A percentile compares a stretch with the other conserved stretches of the same genome.
Conservation (phyloP, 2,113 vertebrate species). For the Phalacrocorax brasilianus region DNA sequence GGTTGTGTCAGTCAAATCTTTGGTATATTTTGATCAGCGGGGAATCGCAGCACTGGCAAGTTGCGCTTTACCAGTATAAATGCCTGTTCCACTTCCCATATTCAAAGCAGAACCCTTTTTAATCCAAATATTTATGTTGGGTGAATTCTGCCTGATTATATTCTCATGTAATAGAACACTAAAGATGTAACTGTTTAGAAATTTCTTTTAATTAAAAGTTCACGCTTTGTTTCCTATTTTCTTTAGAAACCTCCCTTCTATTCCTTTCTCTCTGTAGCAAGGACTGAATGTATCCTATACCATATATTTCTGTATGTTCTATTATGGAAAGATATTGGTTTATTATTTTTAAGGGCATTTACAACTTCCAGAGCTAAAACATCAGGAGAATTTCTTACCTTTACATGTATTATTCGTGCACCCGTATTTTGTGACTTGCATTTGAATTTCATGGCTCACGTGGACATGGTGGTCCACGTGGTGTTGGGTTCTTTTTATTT, state of each 20-base stretch:
- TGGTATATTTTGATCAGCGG: not conserved
- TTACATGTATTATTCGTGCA: accelerated
- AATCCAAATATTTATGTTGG: not conserved
- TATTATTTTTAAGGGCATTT: not conserved
- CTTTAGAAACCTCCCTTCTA: not conserved
- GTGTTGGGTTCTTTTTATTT: not conserved
- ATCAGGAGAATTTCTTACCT: not conserved
- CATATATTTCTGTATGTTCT: not conserved
- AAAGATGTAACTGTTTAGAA: not conserved
- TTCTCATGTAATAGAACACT: not conserved
- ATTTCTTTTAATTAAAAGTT: not conserved
- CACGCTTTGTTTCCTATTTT: not conserved
- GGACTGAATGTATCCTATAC: not conserved
- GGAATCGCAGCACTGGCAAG: not conserved
- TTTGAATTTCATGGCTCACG: not conserved
- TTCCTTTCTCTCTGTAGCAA: not conserved
- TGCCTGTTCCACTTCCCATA: accelerated
- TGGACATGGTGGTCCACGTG: not conserved
- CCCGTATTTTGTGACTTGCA: not conserved
- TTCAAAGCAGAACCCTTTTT: not conserved
- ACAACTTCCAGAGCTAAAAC: not conserved
- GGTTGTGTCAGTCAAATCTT: accelerated
- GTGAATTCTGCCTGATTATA: not conserved
- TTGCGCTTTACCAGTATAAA: not conserved
- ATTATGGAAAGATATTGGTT: not conserved